Base-by-base conservation (phyloP, 2,888 invertebrate species). In the Meta bourneti region DNA sequence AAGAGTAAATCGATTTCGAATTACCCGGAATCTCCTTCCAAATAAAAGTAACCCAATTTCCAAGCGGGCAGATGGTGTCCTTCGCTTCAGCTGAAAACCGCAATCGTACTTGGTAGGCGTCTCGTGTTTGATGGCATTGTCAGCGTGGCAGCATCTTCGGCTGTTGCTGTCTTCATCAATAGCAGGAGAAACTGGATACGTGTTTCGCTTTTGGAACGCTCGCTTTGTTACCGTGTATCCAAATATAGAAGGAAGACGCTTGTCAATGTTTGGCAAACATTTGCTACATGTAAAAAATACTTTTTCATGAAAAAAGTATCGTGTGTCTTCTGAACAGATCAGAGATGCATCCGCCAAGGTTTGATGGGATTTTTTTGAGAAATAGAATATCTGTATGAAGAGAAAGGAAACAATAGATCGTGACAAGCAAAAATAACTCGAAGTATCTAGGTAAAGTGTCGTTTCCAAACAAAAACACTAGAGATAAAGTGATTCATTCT, bases 1-100 rank as follows among this genome's bases (percentile, higher is more conserved):
- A 20, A 11, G 11, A 13, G 54, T 82, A 72, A 84, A 84, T 52
- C 54, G 61, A 75, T 84, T 84, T 84, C 61, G 74, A 75, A 84
- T 74, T 75, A 75, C n/a, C n/a, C 16, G 82, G 72, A 82, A 82
- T 82, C 51, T 51, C 49, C 19, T 72, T 75, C 34, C 54, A 61
- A 34, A 61, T 70, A 72, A 70, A 70, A 82, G 71, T 82, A 82
- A 70, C 70, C 71, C 52, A 72, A 82, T 82, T 82, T 72, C 51
- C 20, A 34, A 19, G 19, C 7, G 13, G n/a, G 71, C 82, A 82
- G 82, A 69, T 82, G 82, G 82, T 11, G 52, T 48, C 19, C 49
- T 71, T 82, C 82, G 9, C 71, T 82, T 82, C 72, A 51, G 75
- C 34, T 48, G 7, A 75, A 48, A 75, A 75, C 49, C 19, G 51